These are phyloP conservation scores for Oxygymnocypris stewartii DNA, from an alignment of 2,113 vertebrate genomes.

Conservation along the genomic window DNA sequence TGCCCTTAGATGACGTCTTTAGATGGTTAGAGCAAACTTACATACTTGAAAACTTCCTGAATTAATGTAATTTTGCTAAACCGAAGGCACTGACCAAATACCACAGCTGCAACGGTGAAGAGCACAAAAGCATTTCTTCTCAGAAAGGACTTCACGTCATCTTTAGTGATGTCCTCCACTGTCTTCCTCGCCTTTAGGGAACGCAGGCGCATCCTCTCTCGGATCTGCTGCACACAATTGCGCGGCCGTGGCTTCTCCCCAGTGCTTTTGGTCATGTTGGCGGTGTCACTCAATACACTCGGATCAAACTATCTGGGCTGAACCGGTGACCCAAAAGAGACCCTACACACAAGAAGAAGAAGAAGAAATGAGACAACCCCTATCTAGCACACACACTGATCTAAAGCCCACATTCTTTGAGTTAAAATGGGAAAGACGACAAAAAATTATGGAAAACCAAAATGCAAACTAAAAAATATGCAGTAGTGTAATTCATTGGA, in stretches of 20 bases:
- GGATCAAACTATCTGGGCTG: not conserved
- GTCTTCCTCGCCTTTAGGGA: constrained; percentile 93
- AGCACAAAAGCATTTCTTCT: constrained; percentile 94
- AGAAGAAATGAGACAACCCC: not conserved
- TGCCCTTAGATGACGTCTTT: not conserved
- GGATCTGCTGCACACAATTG: constrained; percentile 87
- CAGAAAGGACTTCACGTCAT: constrained; percentile 88
- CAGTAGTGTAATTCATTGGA: not conserved
- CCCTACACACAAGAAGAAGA: not conserved
- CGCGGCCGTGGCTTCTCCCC: constrained; percentile 76
- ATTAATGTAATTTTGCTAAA: not conserved
- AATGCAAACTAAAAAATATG: not conserved
- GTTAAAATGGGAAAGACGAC: not conserved
- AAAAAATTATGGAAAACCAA: not conserved
- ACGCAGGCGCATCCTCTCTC: constrained; percentile 88
- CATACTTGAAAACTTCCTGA: not conserved
- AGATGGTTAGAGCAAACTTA: not conserved
- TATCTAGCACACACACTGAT: not conserved
- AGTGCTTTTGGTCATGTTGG: constrained; percentile 78
- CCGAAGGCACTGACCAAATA: constrained; percentile 81
- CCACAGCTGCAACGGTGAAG: constrained; percentile 88
- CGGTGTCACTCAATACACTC: constrained; percentile 15
- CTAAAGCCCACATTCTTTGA: not conserved
- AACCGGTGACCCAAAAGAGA: constrained; percentile 25
- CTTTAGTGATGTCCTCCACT: constrained; percentile 92